These are phyloP conservation scores for Polyodon spathula DNA, from an alignment of 2,113 vertebrate species.

Conservation along the genomic window DNA sequence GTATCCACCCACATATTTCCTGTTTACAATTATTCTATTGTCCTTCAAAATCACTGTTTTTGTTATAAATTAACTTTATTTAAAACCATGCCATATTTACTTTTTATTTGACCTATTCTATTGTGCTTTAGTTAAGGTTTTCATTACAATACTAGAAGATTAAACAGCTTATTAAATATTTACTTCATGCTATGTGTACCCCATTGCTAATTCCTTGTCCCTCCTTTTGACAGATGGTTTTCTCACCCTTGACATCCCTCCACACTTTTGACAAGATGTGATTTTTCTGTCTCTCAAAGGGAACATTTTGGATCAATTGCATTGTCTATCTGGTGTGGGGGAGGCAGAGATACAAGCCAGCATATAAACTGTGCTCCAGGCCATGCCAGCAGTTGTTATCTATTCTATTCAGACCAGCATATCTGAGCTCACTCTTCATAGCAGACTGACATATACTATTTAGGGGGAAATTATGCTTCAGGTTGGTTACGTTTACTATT, in stretches of 20 bases:
- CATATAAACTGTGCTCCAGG: constrained; percentile 9
- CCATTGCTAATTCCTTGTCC: constrained; percentile 11
- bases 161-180: no score
- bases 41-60: no score
- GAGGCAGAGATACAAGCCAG: constrained; percentile 3
- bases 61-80: no score
- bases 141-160: no score
- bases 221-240: constrained; percentile 28
- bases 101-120: no score
- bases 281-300: constrained; percentile 34
- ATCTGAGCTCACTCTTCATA: constrained; percentile 12
- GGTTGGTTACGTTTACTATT: constrained; percentile 1
- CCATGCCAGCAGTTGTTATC: constrained; percentile 4
- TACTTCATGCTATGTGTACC: no score
- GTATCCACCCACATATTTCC: no score
- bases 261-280: constrained; percentile 37
- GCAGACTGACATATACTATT: constrained; percentile 14
- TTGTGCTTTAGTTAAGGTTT: no score
- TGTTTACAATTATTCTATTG: no score
- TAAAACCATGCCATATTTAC: no score
- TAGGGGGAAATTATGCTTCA: constrained; percentile 5
- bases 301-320: constrained; percentile 21
- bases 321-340: constrained; percentile 21
- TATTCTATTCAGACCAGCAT: constrained; percentile 12
- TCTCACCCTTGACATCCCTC: constrained; percentile 16